These are phyloP conservation scores for Hylia prasina DNA, from an alignment of 2,113 vertebrate genomes.

Conservation along the genomic window DNA sequence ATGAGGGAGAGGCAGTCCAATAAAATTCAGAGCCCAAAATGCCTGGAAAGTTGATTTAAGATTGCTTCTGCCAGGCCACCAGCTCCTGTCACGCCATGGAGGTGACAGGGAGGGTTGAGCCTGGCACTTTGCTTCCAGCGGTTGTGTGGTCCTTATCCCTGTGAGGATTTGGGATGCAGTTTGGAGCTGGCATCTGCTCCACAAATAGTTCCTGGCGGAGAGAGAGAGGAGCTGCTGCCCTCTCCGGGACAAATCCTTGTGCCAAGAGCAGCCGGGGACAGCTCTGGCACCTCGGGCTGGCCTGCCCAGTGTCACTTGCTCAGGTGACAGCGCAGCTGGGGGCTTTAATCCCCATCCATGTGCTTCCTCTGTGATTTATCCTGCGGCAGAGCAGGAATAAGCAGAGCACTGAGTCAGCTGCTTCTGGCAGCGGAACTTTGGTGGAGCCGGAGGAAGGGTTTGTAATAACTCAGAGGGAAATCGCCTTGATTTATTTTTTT, in stretches of 20 bases:
- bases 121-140: neutral
- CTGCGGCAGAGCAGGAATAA: neutral
- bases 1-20: neutral
- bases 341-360: neutral
- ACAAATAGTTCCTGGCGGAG: accelerated
- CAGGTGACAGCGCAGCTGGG: neutral
- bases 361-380: neutral
- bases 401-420: neutral
- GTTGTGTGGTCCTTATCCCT: accelerated
- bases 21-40: neutral
- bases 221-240: neutral
- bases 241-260: neutral
- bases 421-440: neutral
- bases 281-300: accelerated
- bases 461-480: neutral
- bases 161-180: neutral
- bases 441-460: neutral
- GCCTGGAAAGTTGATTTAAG: neutral
- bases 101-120: neutral
- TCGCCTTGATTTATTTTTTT: neutral
- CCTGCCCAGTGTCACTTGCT: neutral
- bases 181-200: neutral
- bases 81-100: neutral
- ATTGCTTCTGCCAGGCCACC: neutral
- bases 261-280: accelerated